Percentiles rank a stretch among this genome's conserved stretches.
Evolutionary conservation across 2,113 vertebrate genomes (phyloP).

Genomic region (Chlamydotis undulata): DNA sequence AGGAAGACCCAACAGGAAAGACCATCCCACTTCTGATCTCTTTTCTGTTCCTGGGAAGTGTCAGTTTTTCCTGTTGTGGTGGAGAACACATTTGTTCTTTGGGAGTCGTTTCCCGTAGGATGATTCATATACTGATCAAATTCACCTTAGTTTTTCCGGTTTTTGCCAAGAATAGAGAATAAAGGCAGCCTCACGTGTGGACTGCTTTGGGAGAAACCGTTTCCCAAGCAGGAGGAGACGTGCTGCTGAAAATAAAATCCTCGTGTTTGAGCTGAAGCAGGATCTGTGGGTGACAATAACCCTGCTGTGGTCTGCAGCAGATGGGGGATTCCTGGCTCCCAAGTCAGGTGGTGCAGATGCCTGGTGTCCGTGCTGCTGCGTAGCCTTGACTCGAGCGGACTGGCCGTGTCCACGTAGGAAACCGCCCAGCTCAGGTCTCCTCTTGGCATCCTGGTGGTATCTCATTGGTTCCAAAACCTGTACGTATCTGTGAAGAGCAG

Average conservation of each 20-base stretch:
- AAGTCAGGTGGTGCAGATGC: accelerated
- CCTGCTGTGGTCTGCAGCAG: background rate
- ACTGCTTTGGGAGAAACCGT: background rate
- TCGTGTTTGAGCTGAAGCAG: background rate
- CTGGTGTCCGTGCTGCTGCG: accelerated
- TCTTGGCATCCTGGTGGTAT: background rate
- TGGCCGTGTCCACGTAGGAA: accelerated
- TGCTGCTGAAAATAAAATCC: background rate
- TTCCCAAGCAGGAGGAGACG: accelerated
- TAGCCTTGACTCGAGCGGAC: accelerated
- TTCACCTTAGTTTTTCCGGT: background rate
- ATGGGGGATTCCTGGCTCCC: background rate
- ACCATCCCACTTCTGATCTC: accelerated
- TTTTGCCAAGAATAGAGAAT: background rate
- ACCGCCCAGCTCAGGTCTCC: background rate
- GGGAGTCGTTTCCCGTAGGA: background rate
- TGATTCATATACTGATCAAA: accelerated
- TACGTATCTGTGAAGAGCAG: background rate
- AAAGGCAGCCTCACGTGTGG: background rate
- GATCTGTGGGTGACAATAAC: background rate
- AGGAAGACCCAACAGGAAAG: background rate
- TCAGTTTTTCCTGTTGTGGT: background rate
- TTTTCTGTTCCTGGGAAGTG: background rate
- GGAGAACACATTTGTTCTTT: background rate
- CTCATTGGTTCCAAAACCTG: background rate